These are phyloP conservation scores for Brachionus plicatilis DNA, from an alignment of 1,140 invertebrate species.

Conservation along the genomic window DNA sequence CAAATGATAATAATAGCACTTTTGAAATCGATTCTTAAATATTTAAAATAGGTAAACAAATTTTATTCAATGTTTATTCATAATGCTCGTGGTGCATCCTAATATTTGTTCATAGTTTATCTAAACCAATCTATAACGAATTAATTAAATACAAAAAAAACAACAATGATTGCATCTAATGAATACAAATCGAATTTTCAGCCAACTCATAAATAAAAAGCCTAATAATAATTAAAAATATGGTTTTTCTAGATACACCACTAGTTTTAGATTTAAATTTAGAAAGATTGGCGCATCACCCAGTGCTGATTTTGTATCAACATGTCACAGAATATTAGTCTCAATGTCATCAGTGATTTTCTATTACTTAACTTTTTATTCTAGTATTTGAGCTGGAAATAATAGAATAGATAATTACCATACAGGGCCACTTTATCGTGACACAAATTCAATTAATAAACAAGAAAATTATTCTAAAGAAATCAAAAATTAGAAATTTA, in stretches of 20 bases:
- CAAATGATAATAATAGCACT: not conserved
- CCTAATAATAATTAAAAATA: not conserved
- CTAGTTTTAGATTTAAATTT: not conserved
- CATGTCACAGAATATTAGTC: not conserved
- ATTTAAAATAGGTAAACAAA: conserved; percentile 5
- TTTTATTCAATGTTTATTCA: not conserved
- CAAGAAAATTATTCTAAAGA: not conserved
- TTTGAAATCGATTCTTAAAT: not conserved
- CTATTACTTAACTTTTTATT: not conserved
- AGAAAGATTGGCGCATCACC: not conserved
- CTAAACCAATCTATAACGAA: conserved; percentile 5
- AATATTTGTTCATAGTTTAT: conserved; percentile 19
- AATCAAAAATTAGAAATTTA: not conserved
- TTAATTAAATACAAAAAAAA: conserved; percentile 22
- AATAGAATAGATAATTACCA: conserved; percentile 7
- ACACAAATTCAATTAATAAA: conserved; percentile 8
- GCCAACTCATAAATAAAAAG: conserved; percentile 21
- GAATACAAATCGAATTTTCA: conserved; percentile 18
- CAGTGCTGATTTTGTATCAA: not conserved
- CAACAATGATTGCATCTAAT: not conserved
- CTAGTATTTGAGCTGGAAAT: not conserved
- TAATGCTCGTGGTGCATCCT: not conserved
- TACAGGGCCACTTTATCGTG: not conserved
- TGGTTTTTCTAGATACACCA: not conserved
- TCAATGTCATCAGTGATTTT: not conserved